Base-by-base conservation (phyloP, 2,888 invertebrate genomes). In the Auanema freiburgensis region DNA sequence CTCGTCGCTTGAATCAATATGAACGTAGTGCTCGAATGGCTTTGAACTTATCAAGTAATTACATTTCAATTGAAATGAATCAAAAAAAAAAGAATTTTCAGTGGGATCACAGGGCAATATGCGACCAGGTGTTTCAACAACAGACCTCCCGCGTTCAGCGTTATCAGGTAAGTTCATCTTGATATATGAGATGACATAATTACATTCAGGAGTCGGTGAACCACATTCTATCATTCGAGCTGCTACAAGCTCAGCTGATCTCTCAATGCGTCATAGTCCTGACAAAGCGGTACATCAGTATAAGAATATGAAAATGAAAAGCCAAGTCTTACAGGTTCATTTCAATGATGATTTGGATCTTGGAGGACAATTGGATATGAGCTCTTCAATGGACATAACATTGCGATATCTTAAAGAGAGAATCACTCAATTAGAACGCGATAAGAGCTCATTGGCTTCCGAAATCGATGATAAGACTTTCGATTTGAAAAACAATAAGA, bases 341-440 rank as follows among this genome's bases (percentile, higher is more conserved):
- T 71, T 52, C 51, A 65, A 57, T 50, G 68, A 63, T 59, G 59
- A 5, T 59, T 41, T 40, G 21, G 25, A 50, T 3, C 21, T n/a
- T 18, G n/a, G 16, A 6, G 40, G 44, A 6, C 16, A 50, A 6
- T 44, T 71, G 61, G 71, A 71, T 41, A 63, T 74, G 12, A 68
- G 69, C 41, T 65, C 71, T 25, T 69, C 69, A 0, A 67, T 74
- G 57, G 70, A 69, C 6, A 68, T 74, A 16, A 74, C 74, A 11
- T 50, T 74, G 11, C 53, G 70, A 21, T 74, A 71, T 49, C 41
- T 74, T 62, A 72, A 74, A 43, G 71, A 72, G 42, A 44, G 74
- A 46, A 72, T 74, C 16, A 67, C 67, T 33, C 74, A 74, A 46
- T 52, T 74, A 57, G 74, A 74, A 56, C 42, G 56, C 14, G 71